Base-by-base conservation (phyloP, 2,113 vertebrate species). In the Serinus canaria region DNA sequence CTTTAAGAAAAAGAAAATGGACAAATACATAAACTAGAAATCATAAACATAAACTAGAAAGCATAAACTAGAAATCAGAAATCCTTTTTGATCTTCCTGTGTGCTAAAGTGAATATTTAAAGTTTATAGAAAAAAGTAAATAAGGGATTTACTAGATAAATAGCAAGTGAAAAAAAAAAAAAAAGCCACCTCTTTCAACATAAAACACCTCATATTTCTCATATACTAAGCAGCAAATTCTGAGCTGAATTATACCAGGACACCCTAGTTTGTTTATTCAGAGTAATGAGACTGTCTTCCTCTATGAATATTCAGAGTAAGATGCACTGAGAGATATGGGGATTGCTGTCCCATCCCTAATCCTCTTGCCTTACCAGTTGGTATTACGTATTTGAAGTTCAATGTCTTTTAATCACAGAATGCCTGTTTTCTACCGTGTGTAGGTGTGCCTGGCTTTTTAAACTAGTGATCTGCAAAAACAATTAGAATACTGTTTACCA, bases 401-500 rank as follows among this genome's bases (percentile, higher is more conserved):
- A 19, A 1, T 4, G 6, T 37, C 62, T 73, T 87, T 89, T 70
- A 79, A 75, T 87, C 49, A 87, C 28, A 84, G 69, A 91, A 62
- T 21, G 9, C 25, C 14, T 44, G 37, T 58, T 88, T 85, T 60
- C 75, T 62, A 49, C n/a, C 20, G 55, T 52, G 39, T 5, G 30
- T 83, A 92, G 62, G 85, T 58, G 67, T 78, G 67, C 21, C 66
- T 73, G 64, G 53, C n/a, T 85, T 89, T 96, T 89, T 72, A 60
- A 94, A 73, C 58, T 63, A 89, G 75, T 46, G 27, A 85, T 74
- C 85, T 90, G 55, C 88, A 93, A n/a, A 95, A 97, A 49, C 90
- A 91, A 95, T 94, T 96, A 94, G 80, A 52, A 92, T 64, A 53
- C 70, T 89, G 49, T 91, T 97, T 92, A 92, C 41, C 77, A 82